Conservation (phyloP, 1,140 invertebrate genomes). For the Solenopsis invicta region DNA sequence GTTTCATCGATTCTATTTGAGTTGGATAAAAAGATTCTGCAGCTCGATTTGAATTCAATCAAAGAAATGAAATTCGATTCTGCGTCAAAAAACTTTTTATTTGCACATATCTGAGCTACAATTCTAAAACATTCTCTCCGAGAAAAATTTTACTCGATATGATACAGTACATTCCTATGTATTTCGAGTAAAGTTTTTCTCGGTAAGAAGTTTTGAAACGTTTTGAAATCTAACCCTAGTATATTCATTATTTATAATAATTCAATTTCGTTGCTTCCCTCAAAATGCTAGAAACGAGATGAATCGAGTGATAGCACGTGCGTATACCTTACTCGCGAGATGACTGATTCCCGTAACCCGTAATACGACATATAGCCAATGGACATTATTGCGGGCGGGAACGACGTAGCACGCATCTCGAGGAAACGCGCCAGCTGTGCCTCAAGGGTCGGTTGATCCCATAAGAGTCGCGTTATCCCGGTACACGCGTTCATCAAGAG, state of each 20-base stretch:
- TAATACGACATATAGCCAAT: slow-evolving; percentile 7
- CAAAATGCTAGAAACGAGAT: background rate
- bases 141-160: no score
- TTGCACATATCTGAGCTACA: no score
- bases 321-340: background rate
- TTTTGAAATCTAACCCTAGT: no score
- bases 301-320: background rate
- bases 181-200: no score
- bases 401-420: background rate
- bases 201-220: no score
- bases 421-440: background rate
- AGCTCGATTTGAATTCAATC: no score
- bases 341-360: slow-evolving; percentile 36
- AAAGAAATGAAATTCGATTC: no score
- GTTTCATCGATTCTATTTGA: no score
- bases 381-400: slow-evolving; percentile 14
- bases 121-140: no score
- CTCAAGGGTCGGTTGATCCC: slow-evolving; percentile 3
- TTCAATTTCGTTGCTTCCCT: background rate
- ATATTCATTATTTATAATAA: background rate
- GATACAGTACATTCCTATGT: no score
- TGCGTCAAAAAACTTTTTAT: no score
- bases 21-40: no score
- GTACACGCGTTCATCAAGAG: background rate
- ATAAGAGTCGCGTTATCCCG: slow-evolving; percentile 1